Evolutionary conservation across 2,888 invertebrate species (phyloP), one percentile per base, ranked within the genome.

Genomic region (Rhingia rostrata): DNA sequence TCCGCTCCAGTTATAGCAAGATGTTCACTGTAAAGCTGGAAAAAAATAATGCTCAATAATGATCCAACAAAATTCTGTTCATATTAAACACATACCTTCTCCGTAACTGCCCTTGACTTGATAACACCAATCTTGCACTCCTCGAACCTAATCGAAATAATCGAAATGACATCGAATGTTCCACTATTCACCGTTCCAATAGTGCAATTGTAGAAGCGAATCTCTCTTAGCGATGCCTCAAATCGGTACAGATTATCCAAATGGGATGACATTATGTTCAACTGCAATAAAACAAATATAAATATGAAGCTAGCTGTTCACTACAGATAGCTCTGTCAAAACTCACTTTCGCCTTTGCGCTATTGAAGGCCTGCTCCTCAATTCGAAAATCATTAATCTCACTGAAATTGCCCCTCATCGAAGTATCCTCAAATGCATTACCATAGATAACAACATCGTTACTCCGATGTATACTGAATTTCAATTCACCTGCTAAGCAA

Each of bases 91-190:
- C 67, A 81, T 73, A 92, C 90, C 87, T 90, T 90, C 66, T 88
- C 90, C 4, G 91, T 91, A 22, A 92, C 88, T n/a, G 91, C 91
- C 63, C 87, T 83, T 0, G 88, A 73, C 84, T 90, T 89, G 10
- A 92, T 90, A 4, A 86, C 87, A 7, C 87, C 87, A 58, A 92
- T 92, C 60, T 87, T 88, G 79, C 91, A 91, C 7, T 88, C 84
- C 47, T 90, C 88, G 61, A 92, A 91, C 3, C 86, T 86, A 9
- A 92, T 89, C 49, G 89, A 88, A 81, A 89, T 88, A 60, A 92
- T 90, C 4, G 87, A 88, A 39, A 89, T 88, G n/a, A 91, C 90
- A 87, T 91, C 90, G 73, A 92, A 92, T 4, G 92, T 90, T 3
- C 88, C 87, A 2, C 87, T 85, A 53, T 88, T 88, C 7, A 92